Base-by-base conservation (phyloP, 2,888 invertebrate genomes). In the Drosophila histrio region DNA sequence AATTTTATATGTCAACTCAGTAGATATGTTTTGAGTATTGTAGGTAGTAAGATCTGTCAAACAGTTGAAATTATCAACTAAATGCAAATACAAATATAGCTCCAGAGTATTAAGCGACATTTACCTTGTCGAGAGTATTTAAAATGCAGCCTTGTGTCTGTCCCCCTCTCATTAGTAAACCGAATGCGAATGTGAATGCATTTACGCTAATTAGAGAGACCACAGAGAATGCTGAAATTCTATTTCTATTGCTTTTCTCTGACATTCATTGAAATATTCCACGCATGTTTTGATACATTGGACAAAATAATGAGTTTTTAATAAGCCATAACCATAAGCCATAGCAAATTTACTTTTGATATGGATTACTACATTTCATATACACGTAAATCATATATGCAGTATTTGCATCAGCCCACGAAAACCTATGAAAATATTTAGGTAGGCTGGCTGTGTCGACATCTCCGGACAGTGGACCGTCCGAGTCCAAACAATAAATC, bases 391-490 rank as follows among this genome's bases (percentile, higher is more conserved):
- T 47, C 38, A 57, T 57, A 47, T 24, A 24, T 61, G 54, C 13
- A 53, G 36, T 65, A 78, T 82, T 85, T 82, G 82, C 82, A 85
- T 75, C 43, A 56, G 79, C 66, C 76, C 68, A 68, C 73, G 30
- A 49, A 50, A 53, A 22, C 68, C 73, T 71, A 72, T 50, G 61
- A 79, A 52, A 85, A 85, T 84, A 79, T 79, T 82, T 82, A 88
- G 87, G 84, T 82, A 84, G 82, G 75, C 78, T 79, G 77, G 50
- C 75, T 66, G 70, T 77, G 75, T 74, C 78, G 75, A 82, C 81
- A 76, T 53, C 44, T 54, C 19, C 53, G 38, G 19, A 47, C 56
- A 61, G 53, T 65, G 53, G 65, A 70, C 60, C 50, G 69, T 72
- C 73, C 70, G 62, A 61, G 50, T 54, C 43, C 43, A 38, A 56